A percentile compares a stretch with the other conserved stretches of the same genome.
Evolutionary conservation across 2,888 invertebrate species (phyloP).

Genomic region (Furcula furcula): DNA sequence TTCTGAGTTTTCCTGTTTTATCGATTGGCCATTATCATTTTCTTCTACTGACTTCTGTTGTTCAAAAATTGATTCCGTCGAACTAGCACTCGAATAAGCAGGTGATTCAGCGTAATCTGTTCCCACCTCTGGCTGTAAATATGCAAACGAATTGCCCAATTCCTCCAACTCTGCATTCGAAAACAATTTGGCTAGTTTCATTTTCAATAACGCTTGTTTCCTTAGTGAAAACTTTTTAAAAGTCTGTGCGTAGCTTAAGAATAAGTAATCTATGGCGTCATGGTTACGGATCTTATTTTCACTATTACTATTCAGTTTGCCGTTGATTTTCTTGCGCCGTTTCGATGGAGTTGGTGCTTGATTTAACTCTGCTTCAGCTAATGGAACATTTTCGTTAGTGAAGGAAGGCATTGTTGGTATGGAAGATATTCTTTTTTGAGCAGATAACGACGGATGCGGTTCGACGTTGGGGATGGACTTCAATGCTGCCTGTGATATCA

Average conservation of each 20-base stretch:
- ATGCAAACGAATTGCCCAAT: neutral
- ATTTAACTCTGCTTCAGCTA: neutral
- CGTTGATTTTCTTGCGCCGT: neutral
- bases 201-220: neutral
- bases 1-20: neutral
- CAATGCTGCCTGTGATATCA: neutral
- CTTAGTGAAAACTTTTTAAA: neutral
- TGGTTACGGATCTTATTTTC: neutral
- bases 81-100: neutral
- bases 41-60: neutral
- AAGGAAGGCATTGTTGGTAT: neutral
- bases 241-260: slow-evolving; percentile 2
- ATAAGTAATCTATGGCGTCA: neutral
- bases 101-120: neutral
- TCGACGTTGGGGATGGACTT: neutral
- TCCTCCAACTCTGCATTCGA: neutral
- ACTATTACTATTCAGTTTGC: neutral
- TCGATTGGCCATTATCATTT: neutral
- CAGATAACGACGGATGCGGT: neutral
- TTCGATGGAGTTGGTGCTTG: neutral
- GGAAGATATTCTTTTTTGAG: neutral
- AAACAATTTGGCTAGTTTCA: slow-evolving; percentile 1
- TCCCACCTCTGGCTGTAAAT: neutral
- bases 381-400: neutral
- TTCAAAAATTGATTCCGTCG: neutral